Evolutionary conservation across 2,797 vertebrate species (phyloP).

Genomic region (Jordanella pulchra): DNA sequence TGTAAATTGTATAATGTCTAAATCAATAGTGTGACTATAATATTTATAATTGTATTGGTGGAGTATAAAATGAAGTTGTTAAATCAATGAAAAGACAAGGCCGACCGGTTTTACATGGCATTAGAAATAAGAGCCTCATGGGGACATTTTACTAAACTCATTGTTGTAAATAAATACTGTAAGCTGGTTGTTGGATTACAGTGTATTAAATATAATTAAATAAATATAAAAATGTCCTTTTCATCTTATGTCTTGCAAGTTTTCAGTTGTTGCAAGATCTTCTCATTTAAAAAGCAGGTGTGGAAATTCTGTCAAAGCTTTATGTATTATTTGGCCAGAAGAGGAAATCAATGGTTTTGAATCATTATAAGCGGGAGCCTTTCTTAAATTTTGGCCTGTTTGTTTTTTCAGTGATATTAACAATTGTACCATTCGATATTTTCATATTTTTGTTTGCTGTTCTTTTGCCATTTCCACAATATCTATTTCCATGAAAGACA

Average conservation of each 20-base stretch:
- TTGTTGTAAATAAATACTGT: neutral
- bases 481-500: conserved; percentile 4
- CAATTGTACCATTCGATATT: neutral
- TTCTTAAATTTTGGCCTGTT: too few relatives aligned
- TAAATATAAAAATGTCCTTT: neutral
- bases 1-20: conserved; percentile 39
- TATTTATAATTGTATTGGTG: conserved; percentile 31
- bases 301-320: neutral
- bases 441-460: neutral
- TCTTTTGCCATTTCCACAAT: neutral
- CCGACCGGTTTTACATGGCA: conserved; percentile 16
- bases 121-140: conserved; percentile 12
- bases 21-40: conserved; percentile 33
- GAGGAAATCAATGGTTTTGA: neutral
- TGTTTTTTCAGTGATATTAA: neutral
- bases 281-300: conserved; percentile 6
- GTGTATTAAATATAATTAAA: neutral
- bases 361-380: neutral
- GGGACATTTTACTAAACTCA: conserved; percentile 6
- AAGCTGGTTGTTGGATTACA: neutral
- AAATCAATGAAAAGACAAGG: conserved; percentile 44
- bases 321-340: neutral
- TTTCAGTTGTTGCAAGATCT: neutral
- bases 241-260: neutral
- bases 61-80: conserved; percentile 37